Evolutionary conservation across 2,113 vertebrate genomes (phyloP), one percentile per base, ranked within the genome.

Genomic region (Poeciliopsis turrubarensis): DNA sequence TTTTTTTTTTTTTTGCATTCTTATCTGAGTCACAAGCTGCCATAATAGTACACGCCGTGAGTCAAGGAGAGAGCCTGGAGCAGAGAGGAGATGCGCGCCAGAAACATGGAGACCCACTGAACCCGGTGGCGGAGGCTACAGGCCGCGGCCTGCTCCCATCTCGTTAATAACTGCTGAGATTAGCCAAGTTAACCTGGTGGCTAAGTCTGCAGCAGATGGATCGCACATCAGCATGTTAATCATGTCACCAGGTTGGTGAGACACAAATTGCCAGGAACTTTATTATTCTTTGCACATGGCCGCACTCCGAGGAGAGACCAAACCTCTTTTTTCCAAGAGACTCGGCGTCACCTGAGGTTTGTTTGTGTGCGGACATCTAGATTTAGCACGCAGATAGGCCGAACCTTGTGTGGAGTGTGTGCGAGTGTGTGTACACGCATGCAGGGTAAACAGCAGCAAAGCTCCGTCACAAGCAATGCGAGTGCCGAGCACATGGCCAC

Each of bases 401-500:
- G 67, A 80, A 63, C 68, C 75, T 10, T 71, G 64, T 68, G 77
- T 39, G 17, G 77, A 27, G 77, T 65, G 66, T 78, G 17, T 81
- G 82, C 31, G 77, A 62, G 66, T 78, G 17, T 78, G 82, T 32
- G 37, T 60, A 32, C 44, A 47, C 44, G 5, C 14, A 47, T 26
- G 63, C 8, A 80, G 92, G 87, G 90, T 92, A 92, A 94, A 93
- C 93, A 93, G 29, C 12, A 78, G 51, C 0, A 44, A 41, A 82
- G 83, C 11, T 70, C 82, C 60, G 31, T 86, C 78, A 77, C 88
- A 60, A 79, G 89, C 89, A 93, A 94, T 30, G 91, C 84, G 92
- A 93, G 88, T 27, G 88, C 85, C 27, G 78, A 70, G 90, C 95
- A 95, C 92, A 72, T 91, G 94, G 92, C 87, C 65, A 71, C 75